Percentiles rank a stretch among this genome's conserved stretches.
Conservation (phyloP, 2,888 invertebrate species). For the Eupeodes luniger region DNA sequence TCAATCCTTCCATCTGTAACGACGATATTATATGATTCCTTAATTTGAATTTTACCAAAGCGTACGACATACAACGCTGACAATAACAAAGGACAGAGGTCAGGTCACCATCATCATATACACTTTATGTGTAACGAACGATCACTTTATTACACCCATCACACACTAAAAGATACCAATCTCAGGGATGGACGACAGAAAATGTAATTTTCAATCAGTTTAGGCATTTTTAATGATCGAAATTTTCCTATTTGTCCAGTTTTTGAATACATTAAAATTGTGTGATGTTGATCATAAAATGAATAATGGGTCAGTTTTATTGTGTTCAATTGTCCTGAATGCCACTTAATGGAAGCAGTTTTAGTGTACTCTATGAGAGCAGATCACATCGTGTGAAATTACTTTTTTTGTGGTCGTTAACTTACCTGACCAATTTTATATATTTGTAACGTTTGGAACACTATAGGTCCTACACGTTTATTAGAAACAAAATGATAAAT, state of each 20-base stretch:
- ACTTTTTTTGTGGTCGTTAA: conserved; percentile 40
- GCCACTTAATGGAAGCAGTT: conserved; percentile 63
- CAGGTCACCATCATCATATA: neutral
- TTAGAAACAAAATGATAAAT: neutral
- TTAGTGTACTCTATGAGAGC: conserved; percentile 7
- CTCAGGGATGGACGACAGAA: conserved; percentile 21
- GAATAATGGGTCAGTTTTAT: conserved; percentile 65
- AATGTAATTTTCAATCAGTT: conserved; percentile 58
- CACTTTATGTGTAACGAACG: neutral
- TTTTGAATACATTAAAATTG: neutral
- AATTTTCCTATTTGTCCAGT: conserved; percentile 39
- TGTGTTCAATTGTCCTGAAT: conserved; percentile 63
- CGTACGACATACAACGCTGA: neutral
- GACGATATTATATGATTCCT: conserved; percentile 31
- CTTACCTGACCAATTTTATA: neutral
- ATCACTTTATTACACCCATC: conserved; percentile 21
- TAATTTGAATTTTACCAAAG: conserved; percentile 22
- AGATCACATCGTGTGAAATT: conserved; percentile 56
- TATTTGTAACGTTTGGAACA: conserved; percentile 36
- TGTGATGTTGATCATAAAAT: conserved; percentile 66
- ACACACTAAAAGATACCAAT: conserved; percentile 13
- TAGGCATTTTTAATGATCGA: conserved; percentile 56
- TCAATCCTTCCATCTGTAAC: conserved; percentile 40
- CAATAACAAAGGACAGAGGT: neutral
- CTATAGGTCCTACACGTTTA: neutral